Base-by-base conservation (phyloP, 1,140 invertebrate genomes). In the Rhagoletis pomonella region DNA sequence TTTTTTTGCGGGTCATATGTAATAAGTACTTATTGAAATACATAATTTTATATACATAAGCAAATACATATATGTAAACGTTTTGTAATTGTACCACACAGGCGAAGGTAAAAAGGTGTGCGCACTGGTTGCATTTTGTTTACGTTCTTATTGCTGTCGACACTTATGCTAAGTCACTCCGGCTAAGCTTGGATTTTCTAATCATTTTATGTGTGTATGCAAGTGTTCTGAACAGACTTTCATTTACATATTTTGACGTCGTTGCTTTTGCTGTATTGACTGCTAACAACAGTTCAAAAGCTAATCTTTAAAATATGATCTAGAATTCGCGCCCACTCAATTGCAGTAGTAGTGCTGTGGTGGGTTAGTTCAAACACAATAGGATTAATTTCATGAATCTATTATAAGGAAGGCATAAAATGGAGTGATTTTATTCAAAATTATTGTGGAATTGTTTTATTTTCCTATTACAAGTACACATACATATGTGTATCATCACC, bases 241-340 rank as follows among this genome's bases (percentile, higher is more conserved):
- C 7, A 7, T 67, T 67, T 65, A 9, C 29, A n/a, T 42, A 44
- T 81, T 81, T 7, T 65, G 17, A n/a, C 12, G 62, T 64, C 2
- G 47, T 65, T 44, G 62, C 12, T 47, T n/a, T 67, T 47, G 60
- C 50, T 67, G 42, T 39, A 42, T 50, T 42, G 3, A 9, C 39
- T 50, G 42, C 14, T 65, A 42, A 29, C 42, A 44, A 86, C 19
- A 67, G 86, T 69, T 86, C n/a, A 42, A 3, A 14, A 39, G 10
- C 29, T 29, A 85, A 88, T 88, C 87, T 69, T 58, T 89, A 90
- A 89, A 90, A 91, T 92, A 89, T 90, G 91, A 91, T 92, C 91
- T 92, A 92, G 88, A 92, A 90, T 59, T 84, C 64, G 89, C 91
- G 91, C 91, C 90, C 91, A 92, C 91, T 88, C 88, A 89, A 89